Evolutionary conservation across 2,113 vertebrate genomes (phyloP).

Genomic region (Saccopteryx leptura): DNA sequence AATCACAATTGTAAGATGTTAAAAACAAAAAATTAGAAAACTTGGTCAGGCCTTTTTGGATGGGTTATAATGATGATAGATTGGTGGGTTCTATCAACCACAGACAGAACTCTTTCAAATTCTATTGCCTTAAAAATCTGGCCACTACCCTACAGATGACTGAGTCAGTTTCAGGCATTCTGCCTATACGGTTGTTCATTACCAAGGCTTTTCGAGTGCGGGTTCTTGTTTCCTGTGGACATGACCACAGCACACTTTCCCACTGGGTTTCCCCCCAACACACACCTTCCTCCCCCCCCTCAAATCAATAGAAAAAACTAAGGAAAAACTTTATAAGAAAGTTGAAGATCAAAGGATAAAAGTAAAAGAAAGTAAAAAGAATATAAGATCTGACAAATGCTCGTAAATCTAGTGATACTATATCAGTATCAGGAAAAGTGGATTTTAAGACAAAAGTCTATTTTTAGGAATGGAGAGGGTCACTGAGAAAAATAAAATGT

Average conservation of each 20-base stretch:
- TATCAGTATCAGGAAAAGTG: not conserved
- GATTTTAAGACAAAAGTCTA: not conserved
- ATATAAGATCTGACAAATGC: not conserved
- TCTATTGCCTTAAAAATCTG: not conserved
- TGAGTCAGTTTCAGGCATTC: not conserved
- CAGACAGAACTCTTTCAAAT: not conserved
- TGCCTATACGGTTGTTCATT: no score
- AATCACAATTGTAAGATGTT: not conserved
- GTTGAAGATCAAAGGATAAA: not conserved
- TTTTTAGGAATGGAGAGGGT: not conserved
- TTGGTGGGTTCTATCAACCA: not conserved
- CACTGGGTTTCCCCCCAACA: no score
- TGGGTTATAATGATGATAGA: not conserved
- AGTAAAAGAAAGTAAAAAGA: constrained; percentile 9
- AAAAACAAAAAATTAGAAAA: not conserved
- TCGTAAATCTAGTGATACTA: not conserved
- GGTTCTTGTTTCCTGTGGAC: no score
- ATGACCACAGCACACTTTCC: not conserved
- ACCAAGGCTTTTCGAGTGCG: no score
- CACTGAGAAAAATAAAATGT: not conserved
- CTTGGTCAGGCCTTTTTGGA: not conserved
- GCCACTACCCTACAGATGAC: not conserved
- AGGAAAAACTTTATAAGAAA: not conserved
- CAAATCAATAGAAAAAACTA: no score
- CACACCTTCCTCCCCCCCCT: no score